Conservation (phyloP, 2,888 invertebrate species). For the Trissolcus japonicus region DNA sequence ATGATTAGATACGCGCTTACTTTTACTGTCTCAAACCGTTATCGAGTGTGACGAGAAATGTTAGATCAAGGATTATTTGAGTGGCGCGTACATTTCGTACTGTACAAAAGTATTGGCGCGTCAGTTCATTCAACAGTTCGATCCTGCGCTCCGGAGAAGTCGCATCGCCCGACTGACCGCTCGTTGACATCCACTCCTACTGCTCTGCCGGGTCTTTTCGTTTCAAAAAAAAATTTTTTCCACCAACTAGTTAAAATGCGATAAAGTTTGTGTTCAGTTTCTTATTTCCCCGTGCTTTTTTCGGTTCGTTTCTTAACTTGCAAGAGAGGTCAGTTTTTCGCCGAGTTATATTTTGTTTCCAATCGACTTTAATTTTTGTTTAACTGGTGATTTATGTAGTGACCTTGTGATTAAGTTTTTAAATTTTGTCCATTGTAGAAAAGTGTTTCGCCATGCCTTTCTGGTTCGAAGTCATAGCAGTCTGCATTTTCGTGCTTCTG, state of each 20-base stretch:
- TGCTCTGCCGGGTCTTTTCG: conserved; percentile 3
- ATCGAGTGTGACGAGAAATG: conserved; percentile 54
- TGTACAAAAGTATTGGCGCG: conserved; percentile 52
- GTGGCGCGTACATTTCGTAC: conserved; percentile 49
- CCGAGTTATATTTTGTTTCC: too few species aligned
- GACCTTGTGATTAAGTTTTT: too few species aligned
- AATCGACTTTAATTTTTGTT: not conserved
- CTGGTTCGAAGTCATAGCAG: conserved; percentile 70
- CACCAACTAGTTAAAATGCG: too few species aligned
- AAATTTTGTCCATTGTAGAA: conserved; percentile 24
- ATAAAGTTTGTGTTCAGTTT: too few species aligned
- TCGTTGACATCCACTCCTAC: conserved; percentile 49
- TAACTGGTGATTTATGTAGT: not conserved
- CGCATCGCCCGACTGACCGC: conserved; percentile 53
- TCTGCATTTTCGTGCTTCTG: conserved; percentile 66
- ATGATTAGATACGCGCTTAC: conserved; percentile 50
- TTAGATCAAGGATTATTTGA: conserved; percentile 55
- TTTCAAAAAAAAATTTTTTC: not conserved
- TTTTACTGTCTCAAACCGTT: conserved; percentile 53
- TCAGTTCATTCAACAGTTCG: conserved; percentile 52
- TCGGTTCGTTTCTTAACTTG: too few species aligned
- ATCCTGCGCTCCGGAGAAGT: conserved; percentile 53
- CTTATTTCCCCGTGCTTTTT: too few species aligned
- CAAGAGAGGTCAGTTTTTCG: too few species aligned
- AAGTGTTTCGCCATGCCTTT: conserved; percentile 40